Evolutionary conservation across 2,888 invertebrate species (phyloP), one percentile per base, ranked within the genome.

Genomic region (Lucinisca nassula): DNA sequence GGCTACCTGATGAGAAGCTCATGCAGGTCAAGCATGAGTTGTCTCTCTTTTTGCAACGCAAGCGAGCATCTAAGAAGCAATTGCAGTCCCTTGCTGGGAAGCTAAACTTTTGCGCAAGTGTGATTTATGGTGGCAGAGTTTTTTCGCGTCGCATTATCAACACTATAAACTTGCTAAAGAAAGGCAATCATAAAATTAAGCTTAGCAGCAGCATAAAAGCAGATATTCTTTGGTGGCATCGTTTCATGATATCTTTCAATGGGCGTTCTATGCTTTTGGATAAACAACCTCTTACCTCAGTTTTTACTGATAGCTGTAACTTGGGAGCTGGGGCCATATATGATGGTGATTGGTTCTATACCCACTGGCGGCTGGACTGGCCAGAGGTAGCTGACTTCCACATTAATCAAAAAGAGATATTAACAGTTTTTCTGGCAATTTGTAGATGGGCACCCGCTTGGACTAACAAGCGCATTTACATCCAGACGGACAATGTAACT

Each of bases 21-120:
- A 12, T 35, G 35, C 38, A 32, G 21, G 38, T 77, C 30, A 32
- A 35, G 37, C 24, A 77, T 4, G 35, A 67, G 30, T 24, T 72
- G 32, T 72, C 38, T 32, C 35, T 38, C 12, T 4, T 45, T 17
- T 45, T 45, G 17, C 8, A 45, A 12, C 45, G 45, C 45, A 45
- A 45, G 45, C 45, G 45, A 45, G 45, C 45, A 45, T 45, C 45
- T 45, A 45, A 45, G 17, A 45, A 45, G 45, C 45, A 45, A 38
- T 51, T 83, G 6, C 78, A 83, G 75, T 83, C 83, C 27, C 72
- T 83, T 38, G 73, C 67, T 55, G 45, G 45, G 45, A 45, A 45
- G 45, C 45, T 45, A 24, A 76, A 79, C n/a, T 84, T 79, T 79
- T 79, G 67, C 24, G 49, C 80, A 12, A 73, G 74, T 30, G 45